Evolutionary conservation across 2,888 invertebrate species (phyloP), one percentile per base, ranked within the genome.

Genomic region (Nemotelus pantherinus): DNA sequence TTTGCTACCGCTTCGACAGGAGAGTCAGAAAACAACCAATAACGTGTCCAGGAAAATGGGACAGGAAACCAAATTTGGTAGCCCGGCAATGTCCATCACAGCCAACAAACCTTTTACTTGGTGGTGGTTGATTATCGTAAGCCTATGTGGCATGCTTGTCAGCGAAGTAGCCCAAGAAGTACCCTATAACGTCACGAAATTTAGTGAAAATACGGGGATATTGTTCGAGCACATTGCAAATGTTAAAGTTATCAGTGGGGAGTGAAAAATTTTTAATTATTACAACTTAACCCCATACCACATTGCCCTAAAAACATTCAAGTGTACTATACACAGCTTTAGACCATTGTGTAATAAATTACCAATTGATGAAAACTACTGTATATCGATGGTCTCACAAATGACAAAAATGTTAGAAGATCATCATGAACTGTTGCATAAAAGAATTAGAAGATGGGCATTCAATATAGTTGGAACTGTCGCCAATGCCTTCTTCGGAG

Each of bases 391-490:
- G 58, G 7, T 25, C 25, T 6, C 58, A 5, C 58, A 58, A 3
- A 58, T 58, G 58, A 9, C 58, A 58, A 58, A n/a, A n/a, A 58
- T 58, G 25, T 7, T n/a, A n/a, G 7, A 4, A 58, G 58, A 6
- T 25, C 6, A 58, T 58, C 58, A 58, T 58, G 58, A 58, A 25
- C 58, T 7, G 3, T 58, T 58, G 3, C 58, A 7, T 58, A 7
- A 58, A 58, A 58, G 58, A 58, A 58, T 58, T 58, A 58, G n/a
- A 58, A 58, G 58, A 25, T 7, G 58, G 4, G 58, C 58, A 7
- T 58, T 58, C 25, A 58, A 58, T 58, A 25, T 58, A n/a, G n/a
- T 58, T 58, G 58, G 58, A 58, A 58, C 58, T 3, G 58, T 58
- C 25, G 58, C 58, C 58, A 58, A 58, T 58, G 58, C 25, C 25